Percentiles rank a stretch among this genome's conserved stretches.
These are phyloP conservation scores for Psittacula cyanocephala DNA, from an alignment of 2,113 vertebrate genomes.

Conservation along the genomic window DNA sequence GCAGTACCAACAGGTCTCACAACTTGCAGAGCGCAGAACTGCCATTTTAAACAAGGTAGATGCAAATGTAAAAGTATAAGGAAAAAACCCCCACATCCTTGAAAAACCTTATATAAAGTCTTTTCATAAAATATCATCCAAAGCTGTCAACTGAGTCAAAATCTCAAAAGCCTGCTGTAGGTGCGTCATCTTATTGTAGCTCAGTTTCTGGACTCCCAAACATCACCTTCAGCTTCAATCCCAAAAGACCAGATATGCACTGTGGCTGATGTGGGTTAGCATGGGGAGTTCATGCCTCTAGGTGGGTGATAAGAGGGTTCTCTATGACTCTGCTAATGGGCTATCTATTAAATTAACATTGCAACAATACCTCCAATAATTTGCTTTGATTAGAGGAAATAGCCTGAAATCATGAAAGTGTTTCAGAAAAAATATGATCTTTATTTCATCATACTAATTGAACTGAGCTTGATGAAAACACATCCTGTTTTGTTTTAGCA, in stretches of 20 bases:
- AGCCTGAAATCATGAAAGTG: neutral
- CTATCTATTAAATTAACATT: neutral
- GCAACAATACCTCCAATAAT: neutral
- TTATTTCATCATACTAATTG: neutral
- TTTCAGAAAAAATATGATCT: neutral
- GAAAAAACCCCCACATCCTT: accelerated
- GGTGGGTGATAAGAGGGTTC: neutral
- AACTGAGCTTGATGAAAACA: neutral
- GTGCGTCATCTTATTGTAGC: neutral
- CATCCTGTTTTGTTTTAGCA: neutral
- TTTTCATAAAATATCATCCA: neutral
- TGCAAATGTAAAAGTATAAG: neutral
- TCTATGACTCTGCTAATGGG: neutral
- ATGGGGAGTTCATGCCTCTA: neutral
- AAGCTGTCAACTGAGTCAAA: neutral
- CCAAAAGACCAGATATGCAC: neutral
- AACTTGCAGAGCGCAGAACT: conserved; percentile 85
- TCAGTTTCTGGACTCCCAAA: neutral
- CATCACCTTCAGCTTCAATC: neutral
- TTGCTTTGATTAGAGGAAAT: neutral
- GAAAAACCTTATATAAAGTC: neutral
- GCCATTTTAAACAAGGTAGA: conserved; percentile 87
- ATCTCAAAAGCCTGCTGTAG: neutral
- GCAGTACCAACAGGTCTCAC: conserved; percentile 81
- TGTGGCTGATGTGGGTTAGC: accelerated